Percentiles rank a stretch among this genome's conserved stretches.
These are phyloP conservation scores for Gryllus longicercus DNA, from an alignment of 2,888 invertebrate genomes.

Conservation along the genomic window DNA sequence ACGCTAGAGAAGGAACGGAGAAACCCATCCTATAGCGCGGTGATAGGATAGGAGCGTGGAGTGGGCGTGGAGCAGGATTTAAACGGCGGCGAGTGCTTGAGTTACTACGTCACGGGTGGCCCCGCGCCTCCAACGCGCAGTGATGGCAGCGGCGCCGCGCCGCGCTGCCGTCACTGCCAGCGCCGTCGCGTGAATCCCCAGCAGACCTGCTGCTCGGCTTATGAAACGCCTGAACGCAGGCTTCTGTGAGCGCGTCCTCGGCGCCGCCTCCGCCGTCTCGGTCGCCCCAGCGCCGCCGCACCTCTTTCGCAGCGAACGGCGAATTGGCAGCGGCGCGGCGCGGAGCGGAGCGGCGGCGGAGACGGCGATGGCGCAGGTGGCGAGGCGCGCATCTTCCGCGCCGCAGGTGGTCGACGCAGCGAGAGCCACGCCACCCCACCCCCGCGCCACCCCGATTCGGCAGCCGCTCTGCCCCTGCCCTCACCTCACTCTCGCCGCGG, in stretches of 20 bases:
- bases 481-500: background rate
- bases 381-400: background rate
- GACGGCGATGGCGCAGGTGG: background rate
- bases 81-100: too few species aligned
- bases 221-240: background rate
- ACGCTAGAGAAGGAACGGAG: too few species aligned
- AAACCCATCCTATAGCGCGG: background rate
- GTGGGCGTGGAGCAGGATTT: too few species aligned
- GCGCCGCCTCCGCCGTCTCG: background rate
- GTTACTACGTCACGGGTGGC: too few species aligned
- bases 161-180: too few species aligned
- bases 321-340: background rate
- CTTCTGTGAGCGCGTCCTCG: background rate
- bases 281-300: background rate
- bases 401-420: background rate
- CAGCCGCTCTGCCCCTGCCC: background rate
- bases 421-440: background rate
- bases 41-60: background rate
- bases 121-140: too few species aligned
- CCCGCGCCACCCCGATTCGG: too few species aligned
- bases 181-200: background rate
- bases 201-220: background rate
- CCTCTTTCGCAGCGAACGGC: background rate
- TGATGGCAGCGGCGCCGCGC: too few species aligned
- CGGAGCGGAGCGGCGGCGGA: background rate